Conservation (phyloP, 2,113 vertebrate genomes). For the Eulemur rufifrons region DNA sequence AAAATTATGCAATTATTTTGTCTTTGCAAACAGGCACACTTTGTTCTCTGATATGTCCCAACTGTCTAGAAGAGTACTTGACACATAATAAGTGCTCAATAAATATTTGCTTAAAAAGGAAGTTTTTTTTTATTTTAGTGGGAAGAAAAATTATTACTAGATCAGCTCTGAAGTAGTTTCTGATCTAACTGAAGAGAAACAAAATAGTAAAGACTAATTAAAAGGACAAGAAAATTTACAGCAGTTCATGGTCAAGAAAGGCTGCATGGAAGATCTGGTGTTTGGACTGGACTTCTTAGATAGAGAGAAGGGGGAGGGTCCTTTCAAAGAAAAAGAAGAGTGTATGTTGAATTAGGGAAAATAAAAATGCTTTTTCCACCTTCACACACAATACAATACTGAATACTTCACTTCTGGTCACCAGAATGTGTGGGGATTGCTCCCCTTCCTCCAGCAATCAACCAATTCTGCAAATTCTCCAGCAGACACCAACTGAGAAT, state of each 20-base stretch:
- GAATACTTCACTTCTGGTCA: not conserved
- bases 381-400: not conserved
- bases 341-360: not conserved
- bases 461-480: not conserved
- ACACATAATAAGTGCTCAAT: not conserved
- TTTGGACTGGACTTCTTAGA: not conserved
- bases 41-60: not conserved
- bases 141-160: not conserved
- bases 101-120: not conserved
- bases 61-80: not conserved
- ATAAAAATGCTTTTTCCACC: not conserved
- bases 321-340: not conserved
- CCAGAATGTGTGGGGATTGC: not conserved
- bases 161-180: not conserved
- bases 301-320: not conserved
- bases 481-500: not conserved
- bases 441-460: not conserved
- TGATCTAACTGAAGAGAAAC: not conserved
- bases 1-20: not conserved
- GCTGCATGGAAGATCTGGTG: not conserved
- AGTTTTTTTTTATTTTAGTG: not conserved
- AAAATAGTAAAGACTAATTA: not conserved
- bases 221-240: not conserved
- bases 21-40: not conserved
- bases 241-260: not conserved